phyloP scores from a whole-genome alignment of 2,888 invertebrate species.

The Drosophila vallismaia region DNA sequence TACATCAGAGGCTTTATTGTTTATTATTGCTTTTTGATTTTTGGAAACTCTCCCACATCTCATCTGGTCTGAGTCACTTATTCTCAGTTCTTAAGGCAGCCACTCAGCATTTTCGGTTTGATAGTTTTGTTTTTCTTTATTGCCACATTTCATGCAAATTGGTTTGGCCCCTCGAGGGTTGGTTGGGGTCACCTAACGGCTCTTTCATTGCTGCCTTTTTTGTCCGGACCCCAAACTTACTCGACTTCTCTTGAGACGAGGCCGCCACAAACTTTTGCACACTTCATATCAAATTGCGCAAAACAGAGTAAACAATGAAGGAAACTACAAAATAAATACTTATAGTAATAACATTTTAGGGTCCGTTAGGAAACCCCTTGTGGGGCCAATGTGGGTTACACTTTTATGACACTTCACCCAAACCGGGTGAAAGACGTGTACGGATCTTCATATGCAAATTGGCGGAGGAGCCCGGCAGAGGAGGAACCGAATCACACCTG shows the following conservation, averaged over 20 bases:
- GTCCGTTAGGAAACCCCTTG: conserved; percentile 67
- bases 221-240: conserved; percentile 21
- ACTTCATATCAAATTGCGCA: conserved; percentile 63
- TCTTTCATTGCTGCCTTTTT: conserved; percentile 45
- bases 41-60: conserved; percentile 16
- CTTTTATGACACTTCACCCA: conserved; percentile 55
- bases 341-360: conserved; percentile 72
- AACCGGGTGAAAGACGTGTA: conserved; percentile 3
- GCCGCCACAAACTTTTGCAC: conserved; percentile 45
- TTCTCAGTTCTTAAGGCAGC: conserved; percentile 16
- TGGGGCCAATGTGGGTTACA: conserved; percentile 66
- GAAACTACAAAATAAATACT: conserved; percentile 70
- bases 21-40: conserved; percentile 8
- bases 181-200: conserved; percentile 61
- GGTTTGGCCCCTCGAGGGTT: conserved; percentile 40
- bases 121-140: conserved; percentile 38
- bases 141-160: conserved; percentile 45
- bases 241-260: conserved; percentile 50
- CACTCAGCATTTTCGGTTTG: conserved; percentile 30
- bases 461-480: conserved; percentile 1
- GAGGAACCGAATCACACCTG: conserved; percentile 56
- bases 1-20: background rate
- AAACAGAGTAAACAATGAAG: conserved; percentile 40
- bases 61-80: conserved; percentile 6
- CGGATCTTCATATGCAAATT: conserved; percentile 46